Evolutionary conservation across 2,113 vertebrate species (phyloP).

Genomic region (Gallinago jamesoni): DNA sequence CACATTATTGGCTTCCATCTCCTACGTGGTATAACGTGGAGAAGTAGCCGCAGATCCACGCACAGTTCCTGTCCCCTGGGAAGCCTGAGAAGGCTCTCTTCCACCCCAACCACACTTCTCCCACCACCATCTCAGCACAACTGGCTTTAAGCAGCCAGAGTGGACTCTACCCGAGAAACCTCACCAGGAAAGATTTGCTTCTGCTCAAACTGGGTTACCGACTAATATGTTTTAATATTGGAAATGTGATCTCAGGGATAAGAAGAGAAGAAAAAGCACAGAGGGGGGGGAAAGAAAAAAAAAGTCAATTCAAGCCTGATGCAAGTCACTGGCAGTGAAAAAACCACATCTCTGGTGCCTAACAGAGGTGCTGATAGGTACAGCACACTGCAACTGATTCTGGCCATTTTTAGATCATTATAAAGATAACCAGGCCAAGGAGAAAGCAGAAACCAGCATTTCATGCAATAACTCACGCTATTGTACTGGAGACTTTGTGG

Average conservation of each 20-base stretch:
- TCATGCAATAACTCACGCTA: slow-evolving; percentile 34
- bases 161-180: not conserved
- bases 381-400: slow-evolving; percentile 13
- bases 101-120: not conserved
- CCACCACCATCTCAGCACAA: not conserved
- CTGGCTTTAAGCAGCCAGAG: not conserved
- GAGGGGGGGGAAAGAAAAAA: not conserved
- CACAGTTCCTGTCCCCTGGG: not conserved
- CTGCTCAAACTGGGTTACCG: slow-evolving; percentile 4
- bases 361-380: not conserved
- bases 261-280: slow-evolving; percentile 2
- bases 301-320: slow-evolving; percentile 26
- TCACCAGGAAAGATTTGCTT: not conserved
- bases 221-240: slow-evolving; percentile 27
- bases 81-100: not conserved
- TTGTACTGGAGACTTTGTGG: not conserved
- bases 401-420: slow-evolving; percentile 52
- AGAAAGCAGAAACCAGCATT: slow-evolving; percentile 42
- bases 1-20: not conserved
- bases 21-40: not conserved
- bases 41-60: not conserved
- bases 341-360: not conserved
- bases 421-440: slow-evolving; percentile 53
- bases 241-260: slow-evolving; percentile 29
- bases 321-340: not conserved